A percentile compares a stretch with the other conserved stretches of the same genome.
phyloP scores from a whole-genome alignment of 2,113 vertebrate species.

The Platichthys flesus region DNA sequence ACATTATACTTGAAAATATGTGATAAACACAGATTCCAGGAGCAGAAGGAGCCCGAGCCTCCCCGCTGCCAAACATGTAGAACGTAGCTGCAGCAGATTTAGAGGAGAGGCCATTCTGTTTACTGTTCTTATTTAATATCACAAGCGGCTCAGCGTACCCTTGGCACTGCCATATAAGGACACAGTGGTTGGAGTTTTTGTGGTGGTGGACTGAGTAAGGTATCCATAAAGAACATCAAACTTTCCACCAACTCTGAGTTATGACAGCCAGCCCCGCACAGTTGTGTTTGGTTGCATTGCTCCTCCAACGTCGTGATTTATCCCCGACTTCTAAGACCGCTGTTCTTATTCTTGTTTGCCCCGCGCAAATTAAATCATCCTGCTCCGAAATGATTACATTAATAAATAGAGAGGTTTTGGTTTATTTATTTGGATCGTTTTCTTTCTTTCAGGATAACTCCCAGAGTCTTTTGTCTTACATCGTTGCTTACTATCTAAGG shows the following conservation, averaged over 20 bases:
- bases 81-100: slow-evolving; percentile 43
- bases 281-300: slow-evolving; percentile 62
- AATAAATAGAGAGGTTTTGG: slow-evolving; percentile 72
- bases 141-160: slow-evolving; percentile 51
- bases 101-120: slow-evolving; percentile 56
- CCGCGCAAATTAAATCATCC: slow-evolving; percentile 64
- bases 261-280: slow-evolving; percentile 60
- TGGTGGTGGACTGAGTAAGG: slow-evolving; percentile 54
- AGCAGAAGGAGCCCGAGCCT: slow-evolving; percentile 15
- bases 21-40: not conserved
- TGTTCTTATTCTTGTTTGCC: slow-evolving; percentile 61
- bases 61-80: slow-evolving; percentile 24
- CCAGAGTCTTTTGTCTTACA: slow-evolving; percentile 94
- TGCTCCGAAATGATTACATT: slow-evolving; percentile 70
- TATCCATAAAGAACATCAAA: slow-evolving; percentile 76
- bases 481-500: slow-evolving; percentile 94
- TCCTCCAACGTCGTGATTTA: slow-evolving; percentile 62
- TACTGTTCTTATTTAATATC: slow-evolving; percentile 67
- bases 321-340: slow-evolving; percentile 40
- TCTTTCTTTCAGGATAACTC: slow-evolving; percentile 91
- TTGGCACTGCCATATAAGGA: slow-evolving; percentile 71
- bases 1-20: not conserved
- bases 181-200: slow-evolving; percentile 58
- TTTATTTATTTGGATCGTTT: slow-evolving; percentile 75
- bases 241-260: slow-evolving; percentile 71